These are phyloP conservation scores for Puntigrus tetrazona DNA, from an alignment of 2,113 vertebrate genomes.

Conservation along the genomic window DNA sequence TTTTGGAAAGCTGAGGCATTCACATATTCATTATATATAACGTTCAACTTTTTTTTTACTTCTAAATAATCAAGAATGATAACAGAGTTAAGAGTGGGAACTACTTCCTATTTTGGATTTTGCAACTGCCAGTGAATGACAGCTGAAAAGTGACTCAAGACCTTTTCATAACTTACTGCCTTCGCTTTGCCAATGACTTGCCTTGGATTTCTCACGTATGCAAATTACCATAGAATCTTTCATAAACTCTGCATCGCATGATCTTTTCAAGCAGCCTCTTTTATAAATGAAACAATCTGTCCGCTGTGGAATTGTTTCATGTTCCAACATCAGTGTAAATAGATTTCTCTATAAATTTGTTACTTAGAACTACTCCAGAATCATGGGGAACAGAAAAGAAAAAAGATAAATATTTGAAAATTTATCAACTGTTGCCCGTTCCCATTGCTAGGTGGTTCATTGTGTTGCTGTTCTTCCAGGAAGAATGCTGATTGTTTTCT, in stretches of 20 bases:
- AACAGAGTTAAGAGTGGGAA: neutral
- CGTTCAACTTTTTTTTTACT: neutral
- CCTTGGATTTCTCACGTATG: neutral
- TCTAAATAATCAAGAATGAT: neutral
- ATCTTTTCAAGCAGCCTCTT: neutral
- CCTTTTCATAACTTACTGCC: neutral
- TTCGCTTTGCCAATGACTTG: constrained; percentile 16
- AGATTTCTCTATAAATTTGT: neutral
- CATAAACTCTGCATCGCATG: neutral
- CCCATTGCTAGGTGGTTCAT: neutral
- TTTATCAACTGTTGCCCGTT: neutral
- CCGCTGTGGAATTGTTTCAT: neutral
- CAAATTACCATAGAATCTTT: neutral
- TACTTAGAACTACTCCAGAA: neutral
- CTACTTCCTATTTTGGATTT: constrained; percentile 15
- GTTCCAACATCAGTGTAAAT: neutral
- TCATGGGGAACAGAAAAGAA: neutral
- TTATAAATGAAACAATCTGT: neutral
- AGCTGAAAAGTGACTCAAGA: constrained; percentile 22
- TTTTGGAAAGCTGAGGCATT: neutral
- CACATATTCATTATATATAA: neutral
- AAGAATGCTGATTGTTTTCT: constrained; percentile 32
- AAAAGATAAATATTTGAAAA: neutral
- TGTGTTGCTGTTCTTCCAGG: neutral
- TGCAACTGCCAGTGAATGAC: constrained; percentile 30